Conservation (phyloP, 92 coral and sea anemone genomes). For the Plumapathes pennacea region DNA sequence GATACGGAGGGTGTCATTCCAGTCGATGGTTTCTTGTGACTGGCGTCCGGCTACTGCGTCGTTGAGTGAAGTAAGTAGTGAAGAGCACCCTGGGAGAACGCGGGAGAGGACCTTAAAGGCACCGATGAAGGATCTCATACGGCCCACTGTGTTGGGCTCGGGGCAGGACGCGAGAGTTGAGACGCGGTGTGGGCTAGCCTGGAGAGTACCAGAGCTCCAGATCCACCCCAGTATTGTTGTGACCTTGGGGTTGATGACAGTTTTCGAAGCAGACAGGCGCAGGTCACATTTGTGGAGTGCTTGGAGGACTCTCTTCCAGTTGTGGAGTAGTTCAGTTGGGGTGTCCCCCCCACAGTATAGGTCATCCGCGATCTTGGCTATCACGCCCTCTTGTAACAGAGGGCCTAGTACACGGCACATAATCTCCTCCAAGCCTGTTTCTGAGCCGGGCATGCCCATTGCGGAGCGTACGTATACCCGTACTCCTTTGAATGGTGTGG, state of each 20-base stretch:
- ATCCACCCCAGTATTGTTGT: conserved; percentile 31
- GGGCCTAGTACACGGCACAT: conserved; percentile 36
- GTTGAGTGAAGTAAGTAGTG: conserved; percentile 22
- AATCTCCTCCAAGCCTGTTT: conserved; percentile 33
- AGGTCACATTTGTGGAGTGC: conserved; percentile 30
- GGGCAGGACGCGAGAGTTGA: conserved; percentile 22
- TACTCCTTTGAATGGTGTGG: conserved; percentile 30
- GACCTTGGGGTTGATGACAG: conserved; percentile 36
- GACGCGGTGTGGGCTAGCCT: conserved; percentile 41
- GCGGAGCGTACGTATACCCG: conserved; percentile 24
- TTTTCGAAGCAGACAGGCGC: conserved; percentile 38
- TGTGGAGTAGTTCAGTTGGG: conserved; percentile 21
- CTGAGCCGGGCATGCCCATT: conserved; percentile 34
- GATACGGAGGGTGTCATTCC: conserved; percentile 19
- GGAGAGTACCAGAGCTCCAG: conserved; percentile 21
- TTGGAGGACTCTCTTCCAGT: conserved; percentile 30
- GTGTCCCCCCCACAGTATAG: conserved; percentile 68
- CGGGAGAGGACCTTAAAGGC: conserved; percentile 14
- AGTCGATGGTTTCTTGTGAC: conserved; percentile 2
- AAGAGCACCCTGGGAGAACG: conserved; percentile 10
- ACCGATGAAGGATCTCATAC: conserved; percentile 25
- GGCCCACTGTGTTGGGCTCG: conserved; percentile 11
- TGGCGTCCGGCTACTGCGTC: conserved; percentile 12
- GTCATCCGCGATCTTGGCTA: conserved; percentile 31
- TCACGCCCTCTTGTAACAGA: conserved; percentile 7